phyloP scores from a whole-genome alignment of 2,888 invertebrate genomes.

The Pogonocherus hispidulus region DNA sequence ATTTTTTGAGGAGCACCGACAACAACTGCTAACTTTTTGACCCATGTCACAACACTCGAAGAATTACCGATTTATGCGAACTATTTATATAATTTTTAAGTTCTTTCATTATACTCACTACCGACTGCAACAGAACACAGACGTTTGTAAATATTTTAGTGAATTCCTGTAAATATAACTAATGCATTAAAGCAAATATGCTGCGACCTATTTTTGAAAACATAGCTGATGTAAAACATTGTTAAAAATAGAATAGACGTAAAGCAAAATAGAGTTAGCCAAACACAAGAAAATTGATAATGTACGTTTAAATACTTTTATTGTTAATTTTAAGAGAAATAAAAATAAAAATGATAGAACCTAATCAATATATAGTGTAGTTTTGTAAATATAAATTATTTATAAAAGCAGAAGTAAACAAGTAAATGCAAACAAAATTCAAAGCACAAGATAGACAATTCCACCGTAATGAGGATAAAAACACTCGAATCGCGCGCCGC shows the following conservation, averaged over 20 bases:
- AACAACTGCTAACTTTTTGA: conserved; percentile 68
- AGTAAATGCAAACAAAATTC: neutral
- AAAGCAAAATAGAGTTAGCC: neutral
- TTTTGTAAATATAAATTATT: too few species aligned
- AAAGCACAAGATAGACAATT: conserved; percentile 17
- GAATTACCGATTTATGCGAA: neutral
- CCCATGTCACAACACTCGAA: conserved; percentile 60
- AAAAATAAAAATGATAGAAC: too few species aligned
- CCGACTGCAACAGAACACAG: neutral
- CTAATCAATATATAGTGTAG: too few species aligned
- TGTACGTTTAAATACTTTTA: neutral
- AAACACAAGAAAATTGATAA: neutral
- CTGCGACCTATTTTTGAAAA: conserved; percentile 45
- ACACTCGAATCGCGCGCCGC: conserved; percentile 51
- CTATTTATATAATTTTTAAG: conserved; percentile 1
- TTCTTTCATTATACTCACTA: conserved; percentile 21
- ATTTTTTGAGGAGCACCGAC: conserved; percentile 63
- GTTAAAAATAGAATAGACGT: conserved; percentile 5
- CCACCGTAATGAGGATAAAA: conserved; percentile 43
- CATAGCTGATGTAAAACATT: conserved; percentile 17
- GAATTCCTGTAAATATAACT: conserved; percentile 12
- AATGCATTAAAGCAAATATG: conserved; percentile 19
- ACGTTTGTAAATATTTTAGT: conserved; percentile 6
- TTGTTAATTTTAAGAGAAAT: too few species aligned
- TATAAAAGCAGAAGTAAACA: too few species aligned